Evolutionary conservation across 2,797 vertebrate genomes (phyloP).

Genomic region (Eremophila alpestris): DNA sequence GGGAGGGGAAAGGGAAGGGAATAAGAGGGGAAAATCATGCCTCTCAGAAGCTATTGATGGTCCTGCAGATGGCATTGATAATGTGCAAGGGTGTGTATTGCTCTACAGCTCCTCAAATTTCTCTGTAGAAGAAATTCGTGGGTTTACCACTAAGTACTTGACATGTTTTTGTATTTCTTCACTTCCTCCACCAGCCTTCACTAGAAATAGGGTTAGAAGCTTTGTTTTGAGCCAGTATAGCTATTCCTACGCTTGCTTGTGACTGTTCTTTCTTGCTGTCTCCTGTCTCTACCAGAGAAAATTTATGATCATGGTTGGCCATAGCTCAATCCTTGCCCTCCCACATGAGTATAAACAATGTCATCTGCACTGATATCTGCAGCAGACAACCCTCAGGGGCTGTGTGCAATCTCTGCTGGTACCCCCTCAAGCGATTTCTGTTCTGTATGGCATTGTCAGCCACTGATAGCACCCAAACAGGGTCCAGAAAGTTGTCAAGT

Average conservation of each 20-base stretch:
- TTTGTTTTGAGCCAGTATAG: neutral
- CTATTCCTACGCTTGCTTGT: neutral
- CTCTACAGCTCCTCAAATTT: neutral
- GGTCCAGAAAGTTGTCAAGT: conserved; percentile 70
- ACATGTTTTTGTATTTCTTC: neutral
- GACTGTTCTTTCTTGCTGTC: conserved; percentile 13
- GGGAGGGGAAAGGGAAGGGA: neutral
- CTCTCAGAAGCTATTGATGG: neutral
- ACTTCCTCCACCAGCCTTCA: neutral
- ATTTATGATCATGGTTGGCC: conserved; percentile 33
- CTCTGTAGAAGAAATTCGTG: neutral
- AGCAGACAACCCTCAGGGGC: conserved; percentile 64
- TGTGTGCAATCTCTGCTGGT: conserved; percentile 59
- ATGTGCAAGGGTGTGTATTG: neutral
- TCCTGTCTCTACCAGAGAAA: conserved; percentile 13
- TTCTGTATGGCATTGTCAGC: conserved; percentile 61
- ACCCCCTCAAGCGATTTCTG: conserved; percentile 52
- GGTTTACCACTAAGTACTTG: neutral
- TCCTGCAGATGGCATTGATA: neutral
- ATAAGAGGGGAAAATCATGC: neutral
- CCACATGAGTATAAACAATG: conserved; percentile 44
- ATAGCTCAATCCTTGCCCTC: conserved; percentile 53
- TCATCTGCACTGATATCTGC: conserved; percentile 61
- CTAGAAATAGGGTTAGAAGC: neutral
- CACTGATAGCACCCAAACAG: conserved; percentile 70